phyloP scores from a whole-genome alignment of 2,888 invertebrate species.

The Spodoptera exigua region DNA sequence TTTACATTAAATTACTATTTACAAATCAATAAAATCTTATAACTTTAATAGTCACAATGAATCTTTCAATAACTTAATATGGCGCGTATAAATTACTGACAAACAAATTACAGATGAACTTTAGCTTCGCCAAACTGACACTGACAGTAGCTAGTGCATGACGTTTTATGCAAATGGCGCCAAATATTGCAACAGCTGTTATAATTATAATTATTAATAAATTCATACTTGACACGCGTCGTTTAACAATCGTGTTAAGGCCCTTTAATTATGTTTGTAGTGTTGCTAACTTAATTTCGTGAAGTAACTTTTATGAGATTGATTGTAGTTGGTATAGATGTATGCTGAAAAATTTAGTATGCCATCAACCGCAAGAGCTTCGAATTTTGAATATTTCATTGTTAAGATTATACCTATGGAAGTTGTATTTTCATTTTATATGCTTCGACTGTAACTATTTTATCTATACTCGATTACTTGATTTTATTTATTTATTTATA shows the following conservation, averaged over 20 bases:
- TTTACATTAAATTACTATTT: no score
- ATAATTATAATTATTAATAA: constrained; percentile 34
- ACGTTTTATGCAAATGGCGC: constrained; percentile 52
- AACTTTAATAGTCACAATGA: not conserved
- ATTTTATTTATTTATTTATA: no score
- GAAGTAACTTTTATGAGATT: constrained; percentile 10
- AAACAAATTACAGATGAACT: constrained; percentile 31
- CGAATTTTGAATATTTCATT: constrained; percentile 11
- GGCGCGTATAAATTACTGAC: constrained; percentile 14
- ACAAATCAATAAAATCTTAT: no score
- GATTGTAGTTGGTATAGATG: constrained; percentile 2
- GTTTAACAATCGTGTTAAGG: constrained; percentile 55
- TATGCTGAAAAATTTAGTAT: no score
- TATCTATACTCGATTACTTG: no score
- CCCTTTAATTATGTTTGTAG: constrained; percentile 44
- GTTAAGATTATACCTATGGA: not conserved
- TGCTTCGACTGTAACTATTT: not conserved
- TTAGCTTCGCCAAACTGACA: constrained; percentile 11
- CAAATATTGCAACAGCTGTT: constrained; percentile 52
- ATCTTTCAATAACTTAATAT: constrained; percentile 21
- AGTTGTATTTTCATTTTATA: constrained; percentile 6
- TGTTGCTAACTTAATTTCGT: constrained; percentile 33
- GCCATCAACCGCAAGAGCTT: no score
- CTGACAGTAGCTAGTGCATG: constrained; percentile 11
- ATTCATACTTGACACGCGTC: constrained; percentile 55